Evolutionary conservation across 2,888 invertebrate species (phyloP), one percentile per base, ranked within the genome.

Genomic region (Pasiphila rectangulata): DNA sequence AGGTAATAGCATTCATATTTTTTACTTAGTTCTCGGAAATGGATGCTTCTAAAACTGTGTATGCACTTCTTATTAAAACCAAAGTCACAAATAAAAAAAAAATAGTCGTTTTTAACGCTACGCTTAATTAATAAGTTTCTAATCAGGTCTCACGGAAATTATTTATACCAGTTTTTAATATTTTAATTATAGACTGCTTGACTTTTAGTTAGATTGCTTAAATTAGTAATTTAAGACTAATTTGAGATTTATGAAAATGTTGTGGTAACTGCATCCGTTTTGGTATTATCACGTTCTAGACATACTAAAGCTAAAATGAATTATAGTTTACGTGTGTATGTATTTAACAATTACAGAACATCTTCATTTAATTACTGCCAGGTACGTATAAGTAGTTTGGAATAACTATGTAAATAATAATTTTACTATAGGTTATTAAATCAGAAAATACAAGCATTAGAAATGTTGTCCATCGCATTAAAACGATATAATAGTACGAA

Each of bases 141-240:
- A 20, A 35, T 20, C 23, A 23, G 5, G 19, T 29, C 29, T 36
- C n/a, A 24, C 49, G 44, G 49, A 49, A 24, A 30, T 29, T 30
- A 44, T 1, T 32, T 32, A n/a, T 49, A 36, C 44, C 6, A 37
- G 46, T 42, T 47, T 42, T 37, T 16, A 6, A 29, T 24, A 29
- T 24, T 29, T 24, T 24, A 23, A 24, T 27, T 16, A 36, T 3
- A 25, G 19, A 36, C 23, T 16, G 15, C 6, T 40, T 40, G 39
- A 19, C 16, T 7, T 32, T 19, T 27, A 23, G 24, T 36, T 36
- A 24, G 15, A 13, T 24, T 23, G 16, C 15, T 23, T 6, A 1
- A 17, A 5, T 30, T 4, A 12, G 4, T n/a, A 29, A 9, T 16
- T 29, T n/a, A 15, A 16, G 5, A 15, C n/a, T 10, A 10, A 5